Base-by-base conservation (phyloP, 2,888 invertebrate genomes). In the Nasonia oneida region DNA sequence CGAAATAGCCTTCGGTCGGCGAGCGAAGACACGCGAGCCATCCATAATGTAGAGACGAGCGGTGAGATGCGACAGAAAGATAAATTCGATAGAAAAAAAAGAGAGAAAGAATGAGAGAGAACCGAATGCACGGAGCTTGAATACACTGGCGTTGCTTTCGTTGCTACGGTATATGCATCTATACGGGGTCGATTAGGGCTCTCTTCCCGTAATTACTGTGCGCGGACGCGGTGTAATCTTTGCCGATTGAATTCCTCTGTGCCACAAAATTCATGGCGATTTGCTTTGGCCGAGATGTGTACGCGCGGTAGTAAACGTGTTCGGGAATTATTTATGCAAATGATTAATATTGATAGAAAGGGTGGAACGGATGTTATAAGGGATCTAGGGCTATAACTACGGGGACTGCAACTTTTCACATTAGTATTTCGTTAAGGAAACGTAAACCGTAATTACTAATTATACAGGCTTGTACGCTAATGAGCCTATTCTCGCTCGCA, bases 21-120 rank as follows among this genome's bases (percentile, higher is more conserved):
- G 86, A 78, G 88, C 89, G 88, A 90, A 88, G 88, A 91, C 93
- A 93, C 93, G 93, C 93, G 92, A 93, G 90, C 90, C 89, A 92
- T 92, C 91, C 92, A 92, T 93, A 92, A 93, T 93, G 91, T 91
- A 92, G 90, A 88, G 88, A 83, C 86, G 80, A 80, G n/a, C 73
- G 53, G 14, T 64, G 88, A 91, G 93, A 93, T 93, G 91, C 90
- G 89, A 88, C 90, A 88, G 88, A 88, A 88, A 92, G 93, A 93
- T 93, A 92, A 92, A 89, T 91, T 88, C 89, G 87, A 90, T 90
- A 87, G 90, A 89, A n/a, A 71, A 71, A 61, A 70, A 73, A 29
- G 29, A 29, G 29, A 29, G 29, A 29, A 42, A 75, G 42, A 42
- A 42, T n/a, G n/a, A 61, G 47, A 67, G 29, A 61, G 70, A 67